Evolutionary conservation across 2,888 invertebrate genomes (phyloP), one percentile per base, ranked within the genome.

Genomic region (Tetanocera ferruginea): DNA sequence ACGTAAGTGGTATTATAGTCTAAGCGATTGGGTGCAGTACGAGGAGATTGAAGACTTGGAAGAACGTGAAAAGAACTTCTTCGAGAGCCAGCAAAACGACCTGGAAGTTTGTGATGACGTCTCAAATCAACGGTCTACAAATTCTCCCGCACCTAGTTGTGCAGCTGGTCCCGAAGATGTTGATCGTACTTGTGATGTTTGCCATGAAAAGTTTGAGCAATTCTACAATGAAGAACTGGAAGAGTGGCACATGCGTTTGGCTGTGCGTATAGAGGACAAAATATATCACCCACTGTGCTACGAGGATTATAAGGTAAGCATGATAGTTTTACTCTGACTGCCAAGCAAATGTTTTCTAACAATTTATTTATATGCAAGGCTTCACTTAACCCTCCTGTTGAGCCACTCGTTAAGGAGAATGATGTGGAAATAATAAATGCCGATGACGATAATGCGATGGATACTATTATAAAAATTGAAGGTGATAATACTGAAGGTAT

Each of bases 191-290:
- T 99, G 99, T 90, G 95, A 95, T 81, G 94, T 98, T 73, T 99
- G 99, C 90, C 94, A 95, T 17, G 99, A 99, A 91, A 92, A 92
- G 81, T 98, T 99, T 91, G 96, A 97, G 83, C 96, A 97, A 89
- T 98, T 97, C 91, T 99, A 96, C 91, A 96, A 98, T 88, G 97
- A 99, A 90, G 99, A 99, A 85, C 94, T 94, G 82, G 99, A 99
- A 89, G 98, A 97, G 88, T 99, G 99, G 99, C 97, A 98, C 87
- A 91, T 99, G 37, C 91, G 94, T 80, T 95, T 96, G 87, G 97
- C 98, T 0, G 91, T 96, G 25, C 91, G 93, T 6, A 93, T 94
- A 49, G 94, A 96, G 76, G 94, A 92, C 0, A 92, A 93, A 80
- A 94, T 94, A 83, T 98, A 96, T 88, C 98, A 98, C 91, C 97